These are phyloP conservation scores for Macaria liturata DNA, from an alignment of 2,888 invertebrate genomes.

Conservation along the genomic window DNA sequence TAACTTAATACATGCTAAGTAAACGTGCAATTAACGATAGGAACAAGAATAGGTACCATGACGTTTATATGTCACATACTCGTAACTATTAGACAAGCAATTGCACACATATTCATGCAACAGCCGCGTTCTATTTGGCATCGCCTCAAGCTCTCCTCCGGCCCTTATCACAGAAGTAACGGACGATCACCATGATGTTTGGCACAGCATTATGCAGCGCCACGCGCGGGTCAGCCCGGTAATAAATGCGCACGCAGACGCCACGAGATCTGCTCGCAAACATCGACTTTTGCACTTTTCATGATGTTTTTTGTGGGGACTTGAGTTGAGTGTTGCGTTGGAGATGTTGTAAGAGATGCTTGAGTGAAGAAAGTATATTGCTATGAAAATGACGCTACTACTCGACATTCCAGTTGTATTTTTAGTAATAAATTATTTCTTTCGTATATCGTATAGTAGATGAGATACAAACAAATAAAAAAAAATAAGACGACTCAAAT, in stretches of 20 bases:
- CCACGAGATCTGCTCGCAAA: conserved; percentile 50
- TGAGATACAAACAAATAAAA: too few relatives aligned
- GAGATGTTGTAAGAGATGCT: too few relatives aligned
- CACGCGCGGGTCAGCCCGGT: conserved; percentile 65
- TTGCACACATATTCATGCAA: not conserved
- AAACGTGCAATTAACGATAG: too few relatives aligned
- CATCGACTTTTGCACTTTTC: conserved; percentile 51
- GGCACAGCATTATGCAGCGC: conserved; percentile 58
- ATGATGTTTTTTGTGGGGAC: conserved; percentile 6
- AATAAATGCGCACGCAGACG: conserved; percentile 67
- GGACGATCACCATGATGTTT: conserved; percentile 56
- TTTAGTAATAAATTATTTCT: too few relatives aligned
- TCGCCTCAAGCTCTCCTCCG: conserved; percentile 32
- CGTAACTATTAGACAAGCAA: not conserved
- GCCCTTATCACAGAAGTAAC: conserved; percentile 52
- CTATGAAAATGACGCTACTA: too few relatives aligned
- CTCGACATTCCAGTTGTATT: too few relatives aligned
- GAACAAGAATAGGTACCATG: too few relatives aligned
- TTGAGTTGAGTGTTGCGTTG: conserved; percentile 1
- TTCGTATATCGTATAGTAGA: too few relatives aligned
- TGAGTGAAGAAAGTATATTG: too few relatives aligned
- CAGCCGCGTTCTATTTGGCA: not conserved
- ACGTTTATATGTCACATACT: too few relatives aligned
- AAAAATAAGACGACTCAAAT: too few relatives aligned
- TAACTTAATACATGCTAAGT: too few relatives aligned